Conservation (phyloP, 2,797 vertebrate genomes). For the Malurus leucopterus region DNA sequence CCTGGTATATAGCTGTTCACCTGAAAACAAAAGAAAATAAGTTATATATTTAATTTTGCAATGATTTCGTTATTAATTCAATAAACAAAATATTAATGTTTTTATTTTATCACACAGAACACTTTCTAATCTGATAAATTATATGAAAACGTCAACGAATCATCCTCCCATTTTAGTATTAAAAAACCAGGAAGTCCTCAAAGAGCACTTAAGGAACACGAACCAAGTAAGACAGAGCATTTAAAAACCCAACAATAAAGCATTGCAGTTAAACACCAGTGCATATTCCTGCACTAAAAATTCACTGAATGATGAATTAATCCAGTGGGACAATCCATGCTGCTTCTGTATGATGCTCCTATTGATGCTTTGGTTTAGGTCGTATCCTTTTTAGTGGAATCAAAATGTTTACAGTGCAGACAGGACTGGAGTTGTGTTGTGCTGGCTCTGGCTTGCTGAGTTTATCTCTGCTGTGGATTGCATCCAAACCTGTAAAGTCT, state of each 20-base stretch:
- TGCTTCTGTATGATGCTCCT: background rate
- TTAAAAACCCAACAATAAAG: background rate
- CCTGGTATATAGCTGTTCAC: slow-evolving; percentile 92
- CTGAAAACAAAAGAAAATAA: slow-evolving; percentile 62
- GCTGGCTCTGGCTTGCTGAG: background rate
- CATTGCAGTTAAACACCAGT: background rate
- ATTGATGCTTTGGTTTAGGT: background rate
- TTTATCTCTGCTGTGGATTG: background rate
- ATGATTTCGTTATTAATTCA: background rate
- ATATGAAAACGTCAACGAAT: background rate
- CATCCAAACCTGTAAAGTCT: background rate
- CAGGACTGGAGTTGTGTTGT: background rate
- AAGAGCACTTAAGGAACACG: background rate
- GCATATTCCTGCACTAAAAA: background rate
- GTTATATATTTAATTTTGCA: background rate
- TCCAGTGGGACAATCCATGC: background rate
- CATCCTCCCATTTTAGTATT: background rate
- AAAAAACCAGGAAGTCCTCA: background rate
- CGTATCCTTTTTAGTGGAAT: background rate
- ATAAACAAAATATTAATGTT: background rate
- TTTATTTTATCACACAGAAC: background rate
- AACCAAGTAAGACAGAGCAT: background rate
- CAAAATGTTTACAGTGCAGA: background rate
- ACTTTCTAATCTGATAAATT: background rate
- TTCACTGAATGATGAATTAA: background rate